phyloP scores from a whole-genome alignment of 2,888 invertebrate species.

The Carterocephalus palaemon region DNA sequence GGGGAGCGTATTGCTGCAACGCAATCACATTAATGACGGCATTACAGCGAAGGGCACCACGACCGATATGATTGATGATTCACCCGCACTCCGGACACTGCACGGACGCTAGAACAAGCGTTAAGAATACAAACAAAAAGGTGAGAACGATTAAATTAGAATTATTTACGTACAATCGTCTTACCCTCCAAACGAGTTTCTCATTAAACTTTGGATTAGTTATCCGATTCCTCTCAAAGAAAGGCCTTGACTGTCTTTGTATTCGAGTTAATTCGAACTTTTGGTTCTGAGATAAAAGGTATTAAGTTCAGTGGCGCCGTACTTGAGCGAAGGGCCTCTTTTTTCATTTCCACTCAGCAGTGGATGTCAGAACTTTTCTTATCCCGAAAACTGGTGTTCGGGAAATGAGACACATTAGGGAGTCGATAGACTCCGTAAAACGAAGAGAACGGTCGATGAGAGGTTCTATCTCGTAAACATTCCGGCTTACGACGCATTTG shows the following conservation, averaged over 20 bases:
- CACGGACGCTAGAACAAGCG: neutral
- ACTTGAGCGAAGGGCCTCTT: slow-evolving; percentile 57
- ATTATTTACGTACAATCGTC: slow-evolving; percentile 50
- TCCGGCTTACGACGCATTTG: slow-evolving; percentile 50
- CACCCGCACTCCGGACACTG: slow-evolving; percentile 18
- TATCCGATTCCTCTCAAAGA: slow-evolving; percentile 53
- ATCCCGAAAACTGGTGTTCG: slow-evolving; percentile 67
- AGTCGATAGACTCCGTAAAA: slow-evolving; percentile 69
- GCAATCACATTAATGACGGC: slow-evolving; percentile 59
- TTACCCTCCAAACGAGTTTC: slow-evolving; percentile 62
- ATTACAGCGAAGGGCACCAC: slow-evolving; percentile 44
- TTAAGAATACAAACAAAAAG: slow-evolving; percentile 29
- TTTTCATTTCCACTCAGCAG: slow-evolving; percentile 54
- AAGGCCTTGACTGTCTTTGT: slow-evolving; percentile 65
- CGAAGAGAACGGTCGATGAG: slow-evolving; percentile 66
- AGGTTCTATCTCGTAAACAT: slow-evolving; percentile 60
- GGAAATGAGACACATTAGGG: slow-evolving; percentile 75
- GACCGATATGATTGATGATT: slow-evolving; percentile 33
- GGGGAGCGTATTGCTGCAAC: slow-evolving; percentile 40
- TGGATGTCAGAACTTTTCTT: slow-evolving; percentile 69
- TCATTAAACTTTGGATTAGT: slow-evolving; percentile 72
- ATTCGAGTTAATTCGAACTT: slow-evolving; percentile 69
- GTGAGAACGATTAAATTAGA: slow-evolving; percentile 45
- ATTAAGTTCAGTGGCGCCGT: slow-evolving; percentile 62
- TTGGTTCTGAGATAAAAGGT: slow-evolving; percentile 69